These are phyloP conservation scores for Pelvicachromis taeniatus DNA, from an alignment of 2,113 vertebrate species.

Conservation along the genomic window DNA sequence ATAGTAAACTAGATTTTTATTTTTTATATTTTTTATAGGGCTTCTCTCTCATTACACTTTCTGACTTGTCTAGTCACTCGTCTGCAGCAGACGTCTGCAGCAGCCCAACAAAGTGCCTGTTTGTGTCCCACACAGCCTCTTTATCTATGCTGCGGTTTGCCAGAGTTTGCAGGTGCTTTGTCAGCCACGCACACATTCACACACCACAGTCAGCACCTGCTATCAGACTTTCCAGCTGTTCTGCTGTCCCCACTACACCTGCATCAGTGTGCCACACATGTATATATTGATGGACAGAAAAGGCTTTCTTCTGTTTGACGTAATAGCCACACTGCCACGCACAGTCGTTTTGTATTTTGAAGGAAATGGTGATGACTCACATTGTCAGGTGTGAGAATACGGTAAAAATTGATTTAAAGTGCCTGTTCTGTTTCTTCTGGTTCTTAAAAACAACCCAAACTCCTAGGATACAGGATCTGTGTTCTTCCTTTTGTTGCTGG, in stretches of 20 bases:
- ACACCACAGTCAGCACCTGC: conserved; percentile 14
- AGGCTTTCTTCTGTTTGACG: not conserved
- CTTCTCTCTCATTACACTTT: not conserved
- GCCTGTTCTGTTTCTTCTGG: not conserved
- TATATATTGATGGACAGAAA: not conserved
- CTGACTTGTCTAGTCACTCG: not conserved
- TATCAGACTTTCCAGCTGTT: conserved; percentile 38
- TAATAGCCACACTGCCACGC: not conserved
- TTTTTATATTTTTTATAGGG: not conserved
- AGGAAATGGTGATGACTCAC: not conserved
- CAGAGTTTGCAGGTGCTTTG: conserved; percentile 45
- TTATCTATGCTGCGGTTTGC: conserved; percentile 27
- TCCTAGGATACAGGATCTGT: not conserved
- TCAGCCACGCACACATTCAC: not conserved
- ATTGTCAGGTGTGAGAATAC: not conserved
- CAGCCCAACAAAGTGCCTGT: conserved; percentile 42
- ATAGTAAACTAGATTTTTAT: not conserved
- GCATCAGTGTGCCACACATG: not conserved
- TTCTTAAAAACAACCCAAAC: not conserved
- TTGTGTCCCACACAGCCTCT: conserved; percentile 39
- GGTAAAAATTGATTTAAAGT: not conserved
- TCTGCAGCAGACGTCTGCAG: conserved; percentile 17
- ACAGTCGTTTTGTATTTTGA: not conserved
- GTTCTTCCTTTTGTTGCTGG: not conserved
- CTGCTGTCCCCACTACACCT: conserved; percentile 31